These are phyloP conservation scores for Pediacus dermestoides DNA, from an alignment of 2,888 invertebrate species.

Conservation along the genomic window DNA sequence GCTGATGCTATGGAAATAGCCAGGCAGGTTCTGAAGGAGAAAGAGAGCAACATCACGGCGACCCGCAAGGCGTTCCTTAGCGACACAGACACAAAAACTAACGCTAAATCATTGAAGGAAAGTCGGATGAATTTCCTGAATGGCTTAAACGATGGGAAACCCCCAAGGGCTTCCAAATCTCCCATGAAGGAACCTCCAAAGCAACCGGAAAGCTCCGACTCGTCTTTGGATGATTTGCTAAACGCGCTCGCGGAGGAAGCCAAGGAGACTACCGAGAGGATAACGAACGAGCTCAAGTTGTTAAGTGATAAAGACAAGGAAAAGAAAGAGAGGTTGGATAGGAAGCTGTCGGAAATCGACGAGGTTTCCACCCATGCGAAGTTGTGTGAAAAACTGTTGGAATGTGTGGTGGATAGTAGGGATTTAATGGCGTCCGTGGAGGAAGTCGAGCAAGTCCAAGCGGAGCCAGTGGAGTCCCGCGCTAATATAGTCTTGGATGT, in stretches of 20 bases:
- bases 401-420: conserved; percentile 46
- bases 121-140: conserved; percentile 43
- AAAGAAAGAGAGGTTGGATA: conserved; percentile 15
- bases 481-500: too few species aligned
- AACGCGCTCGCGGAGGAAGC: conserved; percentile 73
- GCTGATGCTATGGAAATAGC: conserved; percentile 51
- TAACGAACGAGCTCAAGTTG: conserved; percentile 57
- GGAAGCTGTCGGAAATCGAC: conserved; percentile 45
- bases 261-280: conserved; percentile 66
- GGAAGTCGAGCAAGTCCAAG: conserved; percentile 35
- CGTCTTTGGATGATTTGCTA: conserved; percentile 65
- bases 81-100: conserved; percentile 41
- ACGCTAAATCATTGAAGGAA: conserved; percentile 44
- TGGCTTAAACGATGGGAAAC: conserved; percentile 37
- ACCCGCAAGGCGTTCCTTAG: conserved; percentile 46
- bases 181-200: conserved; percentile 32
- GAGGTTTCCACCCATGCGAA: conserved; percentile 52
- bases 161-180: conserved; percentile 38
- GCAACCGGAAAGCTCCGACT: conserved; percentile 24
- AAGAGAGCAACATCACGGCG: conserved; percentile 43
- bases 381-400: conserved; percentile 51
- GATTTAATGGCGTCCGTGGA: conserved; percentile 38
- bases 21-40: conserved; percentile 46
- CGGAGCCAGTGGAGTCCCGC: conserved; percentile 38
- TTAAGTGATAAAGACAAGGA: conserved; percentile 29